phyloP scores from a whole-genome alignment of 2,113 vertebrate genomes.

The Corythoichthys haematopterus region DNA sequence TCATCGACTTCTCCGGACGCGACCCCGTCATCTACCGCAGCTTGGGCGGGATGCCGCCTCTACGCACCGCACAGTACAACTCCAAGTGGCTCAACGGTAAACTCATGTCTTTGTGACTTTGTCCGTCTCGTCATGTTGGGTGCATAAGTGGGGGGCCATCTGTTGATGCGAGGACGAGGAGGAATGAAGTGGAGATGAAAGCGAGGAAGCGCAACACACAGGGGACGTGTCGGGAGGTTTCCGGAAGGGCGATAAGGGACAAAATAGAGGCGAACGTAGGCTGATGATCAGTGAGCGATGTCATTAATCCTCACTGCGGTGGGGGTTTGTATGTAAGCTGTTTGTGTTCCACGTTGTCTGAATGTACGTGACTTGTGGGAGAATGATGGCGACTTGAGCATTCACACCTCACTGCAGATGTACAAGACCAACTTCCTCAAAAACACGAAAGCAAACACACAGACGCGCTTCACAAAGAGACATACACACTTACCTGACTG shows the following conservation, averaged over 20 bases:
- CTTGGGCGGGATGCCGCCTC: slow-evolving; percentile 88
- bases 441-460: too few species aligned
- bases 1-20: slow-evolving; percentile 97
- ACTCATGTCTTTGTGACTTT: background rate
- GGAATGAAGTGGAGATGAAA: background rate
- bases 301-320: slow-evolving; percentile 68
- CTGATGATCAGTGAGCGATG: slow-evolving; percentile 56
- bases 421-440: too few species aligned
- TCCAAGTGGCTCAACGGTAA: slow-evolving; percentile 99
- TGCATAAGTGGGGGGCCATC: background rate
- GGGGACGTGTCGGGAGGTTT: background rate
- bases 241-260: slow-evolving; percentile 5
- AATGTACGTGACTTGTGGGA: too few species aligned
- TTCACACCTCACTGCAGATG: too few species aligned
- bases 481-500: too few species aligned
- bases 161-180: background rate
- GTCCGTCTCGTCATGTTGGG: background rate
- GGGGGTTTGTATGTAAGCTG: slow-evolving; percentile 27
- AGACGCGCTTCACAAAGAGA: too few species aligned
- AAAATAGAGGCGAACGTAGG: slow-evolving; percentile 38
- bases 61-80: slow-evolving; percentile 97
- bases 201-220: background rate
- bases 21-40: slow-evolving; percentile 98
- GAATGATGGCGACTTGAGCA: too few species aligned
- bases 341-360: background rate